These are phyloP conservation scores for Dryobates pubescens DNA, from an alignment of 2,797 vertebrate species.

Conservation along the genomic window DNA sequence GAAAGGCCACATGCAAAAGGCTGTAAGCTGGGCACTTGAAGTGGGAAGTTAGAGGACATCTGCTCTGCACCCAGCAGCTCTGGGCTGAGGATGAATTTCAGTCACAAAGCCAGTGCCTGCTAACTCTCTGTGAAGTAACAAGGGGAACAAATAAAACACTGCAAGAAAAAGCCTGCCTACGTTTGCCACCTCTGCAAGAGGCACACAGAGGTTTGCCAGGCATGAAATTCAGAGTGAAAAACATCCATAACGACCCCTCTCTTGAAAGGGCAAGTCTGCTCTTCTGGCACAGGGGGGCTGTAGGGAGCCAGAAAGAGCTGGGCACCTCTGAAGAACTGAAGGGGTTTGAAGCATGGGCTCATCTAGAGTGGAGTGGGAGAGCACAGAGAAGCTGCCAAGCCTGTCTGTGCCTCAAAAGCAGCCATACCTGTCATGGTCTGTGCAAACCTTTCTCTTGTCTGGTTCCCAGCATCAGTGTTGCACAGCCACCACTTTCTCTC, in stretches of 20 bases:
- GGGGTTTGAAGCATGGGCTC: neutral
- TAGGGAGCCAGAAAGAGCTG: neutral
- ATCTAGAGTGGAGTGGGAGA: neutral
- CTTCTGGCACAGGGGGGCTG: neutral
- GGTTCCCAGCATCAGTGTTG: neutral
- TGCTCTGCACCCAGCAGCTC: neutral
- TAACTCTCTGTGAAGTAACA: neutral
- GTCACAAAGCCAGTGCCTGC: neutral
- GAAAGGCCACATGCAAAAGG: neutral
- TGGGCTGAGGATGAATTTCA: neutral
- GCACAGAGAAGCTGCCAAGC: neutral
- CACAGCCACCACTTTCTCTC: neutral
- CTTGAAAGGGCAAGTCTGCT: neutral
- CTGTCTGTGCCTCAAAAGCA: neutral
- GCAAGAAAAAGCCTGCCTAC: neutral
- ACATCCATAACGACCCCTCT: neutral
- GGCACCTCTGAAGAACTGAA: neutral
- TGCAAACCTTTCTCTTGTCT: neutral
- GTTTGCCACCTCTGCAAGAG: neutral
- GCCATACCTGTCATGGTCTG: neutral
- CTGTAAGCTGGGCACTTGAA: neutral
- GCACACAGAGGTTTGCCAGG: fast-evolving
- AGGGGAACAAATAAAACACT: neutral
- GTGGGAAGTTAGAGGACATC: neutral
- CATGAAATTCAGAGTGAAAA: neutral